Conservation (phyloP, 2,797 vertebrate species). For the Thamnophis elegans region DNA sequence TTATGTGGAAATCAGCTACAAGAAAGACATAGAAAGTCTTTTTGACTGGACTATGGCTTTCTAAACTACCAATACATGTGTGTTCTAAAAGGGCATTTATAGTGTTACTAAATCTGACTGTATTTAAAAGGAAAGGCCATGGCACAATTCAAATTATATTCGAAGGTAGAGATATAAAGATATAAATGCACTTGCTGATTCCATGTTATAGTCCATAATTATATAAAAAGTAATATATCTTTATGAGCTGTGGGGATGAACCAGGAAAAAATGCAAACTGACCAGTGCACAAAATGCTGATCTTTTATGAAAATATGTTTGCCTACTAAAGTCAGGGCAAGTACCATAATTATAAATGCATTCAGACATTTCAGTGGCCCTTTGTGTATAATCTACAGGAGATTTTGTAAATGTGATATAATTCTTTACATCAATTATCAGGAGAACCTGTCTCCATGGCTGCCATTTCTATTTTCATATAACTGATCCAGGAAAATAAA, state of each 20-base stretch:
- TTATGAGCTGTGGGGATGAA: background rate
- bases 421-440: background rate
- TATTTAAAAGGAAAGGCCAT: background rate
- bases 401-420: background rate
- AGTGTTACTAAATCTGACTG: background rate
- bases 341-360: background rate
- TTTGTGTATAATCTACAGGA: background rate
- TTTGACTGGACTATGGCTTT: background rate
- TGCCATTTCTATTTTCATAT: background rate
- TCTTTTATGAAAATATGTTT: background rate
- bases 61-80: background rate
- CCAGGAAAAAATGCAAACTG: background rate
- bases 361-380: background rate
- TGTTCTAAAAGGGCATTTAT: background rate
- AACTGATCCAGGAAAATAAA: background rate
- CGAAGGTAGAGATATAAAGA: background rate
- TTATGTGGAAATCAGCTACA: background rate
- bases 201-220: background rate
- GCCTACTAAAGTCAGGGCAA: background rate
- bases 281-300: background rate
- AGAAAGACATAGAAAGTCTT: too few species aligned
- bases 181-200: background rate
- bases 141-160: background rate
- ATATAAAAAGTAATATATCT: background rate
- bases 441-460: background rate